Percentiles rank a stretch among this genome's conserved stretches.
phyloP scores from a whole-genome alignment of 2,888 invertebrate genomes.

The Rotaria macrura region DNA sequence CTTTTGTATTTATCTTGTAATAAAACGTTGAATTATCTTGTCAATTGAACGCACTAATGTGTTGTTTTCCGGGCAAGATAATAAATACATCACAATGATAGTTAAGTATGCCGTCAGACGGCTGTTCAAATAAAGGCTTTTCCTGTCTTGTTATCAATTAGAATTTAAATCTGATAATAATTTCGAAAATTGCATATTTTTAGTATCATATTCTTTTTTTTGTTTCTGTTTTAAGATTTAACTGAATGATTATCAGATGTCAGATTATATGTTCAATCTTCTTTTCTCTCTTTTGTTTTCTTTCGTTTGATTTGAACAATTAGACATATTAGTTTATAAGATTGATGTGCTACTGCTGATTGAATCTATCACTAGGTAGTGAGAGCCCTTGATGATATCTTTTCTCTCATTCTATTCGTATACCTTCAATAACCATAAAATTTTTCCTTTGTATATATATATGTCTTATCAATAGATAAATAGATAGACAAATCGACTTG shows the following conservation, averaged over 20 bases:
- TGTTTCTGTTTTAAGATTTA: background rate
- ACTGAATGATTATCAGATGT: background rate
- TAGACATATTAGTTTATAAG: background rate
- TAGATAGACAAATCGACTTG: background rate
- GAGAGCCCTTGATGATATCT: constrained; percentile 15
- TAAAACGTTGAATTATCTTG: background rate
- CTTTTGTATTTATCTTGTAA: constrained; percentile 9
- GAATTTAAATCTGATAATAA: background rate
- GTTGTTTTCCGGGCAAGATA: constrained; percentile 7
- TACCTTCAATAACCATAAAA: background rate
- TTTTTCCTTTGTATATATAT: background rate
- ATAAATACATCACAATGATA: background rate
- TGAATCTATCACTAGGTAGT: background rate
- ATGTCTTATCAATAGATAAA: constrained; percentile 4
- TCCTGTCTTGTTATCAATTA: background rate
- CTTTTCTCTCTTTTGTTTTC: background rate
- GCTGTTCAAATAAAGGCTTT: background rate
- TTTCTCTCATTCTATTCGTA: background rate
- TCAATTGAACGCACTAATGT: background rate
- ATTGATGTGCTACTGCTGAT: background rate
- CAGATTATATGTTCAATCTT: background rate
- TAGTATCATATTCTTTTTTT: background rate
- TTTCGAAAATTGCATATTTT: background rate
- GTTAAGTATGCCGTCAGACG: background rate
- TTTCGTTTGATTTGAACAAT: background rate